Conservation (phyloP, 1,140 invertebrate species). For the Papilio polyxenes region DNA sequence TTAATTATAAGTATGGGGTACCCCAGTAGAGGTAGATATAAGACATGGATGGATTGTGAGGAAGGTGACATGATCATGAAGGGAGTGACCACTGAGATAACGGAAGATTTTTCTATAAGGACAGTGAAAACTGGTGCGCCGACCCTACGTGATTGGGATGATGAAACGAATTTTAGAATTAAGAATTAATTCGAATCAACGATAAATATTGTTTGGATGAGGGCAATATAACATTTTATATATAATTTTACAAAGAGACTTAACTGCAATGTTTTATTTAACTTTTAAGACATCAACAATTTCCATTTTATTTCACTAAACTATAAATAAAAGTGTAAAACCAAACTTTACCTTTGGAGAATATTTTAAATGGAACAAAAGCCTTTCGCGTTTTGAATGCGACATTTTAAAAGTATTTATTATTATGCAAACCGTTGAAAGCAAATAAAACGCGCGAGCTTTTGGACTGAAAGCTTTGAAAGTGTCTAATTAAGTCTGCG, state of each 20-base stretch:
- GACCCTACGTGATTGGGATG: too few species aligned
- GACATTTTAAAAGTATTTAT: slow-evolving; percentile 27
- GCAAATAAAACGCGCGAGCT: slow-evolving; percentile 19
- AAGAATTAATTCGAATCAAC: not conserved
- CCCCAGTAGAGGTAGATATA: too few species aligned
- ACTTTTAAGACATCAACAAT: not conserved
- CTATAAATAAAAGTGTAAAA: not conserved
- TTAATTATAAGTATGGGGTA: too few species aligned
- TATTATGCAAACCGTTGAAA: slow-evolving; percentile 15
- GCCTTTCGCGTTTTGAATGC: slow-evolving; percentile 9
- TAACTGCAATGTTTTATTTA: not conserved
- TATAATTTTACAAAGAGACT: too few species aligned
- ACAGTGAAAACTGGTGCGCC: too few species aligned
- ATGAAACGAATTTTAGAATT: not conserved
- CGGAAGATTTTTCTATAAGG: too few species aligned
- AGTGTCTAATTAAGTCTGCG: slow-evolving; percentile 17
- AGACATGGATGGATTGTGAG: too few species aligned
- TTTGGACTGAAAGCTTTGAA: slow-evolving; percentile 10
- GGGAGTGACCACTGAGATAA: too few species aligned
- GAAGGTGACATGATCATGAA: too few species aligned
- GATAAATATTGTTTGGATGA: not conserved
- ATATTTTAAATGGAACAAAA: slow-evolving; percentile 22
- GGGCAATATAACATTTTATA: not conserved
- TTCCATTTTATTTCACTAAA: not conserved
- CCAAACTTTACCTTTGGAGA: not conserved